phyloP scores from a whole-genome alignment of 1,140 invertebrate genomes.

The Ectropis grisescens region DNA sequence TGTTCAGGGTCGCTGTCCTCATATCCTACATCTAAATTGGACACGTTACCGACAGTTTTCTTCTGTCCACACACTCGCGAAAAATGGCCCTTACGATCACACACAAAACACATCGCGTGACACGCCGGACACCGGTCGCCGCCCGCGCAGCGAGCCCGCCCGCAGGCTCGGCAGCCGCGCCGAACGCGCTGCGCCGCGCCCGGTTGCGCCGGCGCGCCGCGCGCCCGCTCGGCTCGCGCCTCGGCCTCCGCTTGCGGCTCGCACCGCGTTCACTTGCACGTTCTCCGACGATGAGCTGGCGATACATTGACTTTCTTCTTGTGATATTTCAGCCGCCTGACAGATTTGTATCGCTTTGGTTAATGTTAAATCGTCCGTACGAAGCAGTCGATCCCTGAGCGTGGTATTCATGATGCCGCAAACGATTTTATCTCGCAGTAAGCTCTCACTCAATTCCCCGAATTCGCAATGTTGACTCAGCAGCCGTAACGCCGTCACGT shows the following conservation, averaged over 20 bases:
- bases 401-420: constrained; percentile 4
- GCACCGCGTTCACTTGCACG: too few species aligned
- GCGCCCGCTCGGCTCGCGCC: background rate
- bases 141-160: too few species aligned
- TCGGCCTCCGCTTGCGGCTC: background rate
- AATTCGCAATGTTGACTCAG: constrained; percentile 9
- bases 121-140: too few species aligned
- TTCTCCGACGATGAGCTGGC: background rate
- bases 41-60: background rate
- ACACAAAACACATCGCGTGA: background rate
- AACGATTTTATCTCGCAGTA: constrained; percentile 10
- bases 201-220: too few species aligned
- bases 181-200: too few species aligned
- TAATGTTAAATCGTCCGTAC: too few species aligned
- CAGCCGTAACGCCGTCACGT: constrained; percentile 5
- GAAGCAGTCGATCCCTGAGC: background rate
- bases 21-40: background rate
- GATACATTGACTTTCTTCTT: background rate
- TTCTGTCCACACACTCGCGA: background rate
- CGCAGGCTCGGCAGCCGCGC: too few species aligned
- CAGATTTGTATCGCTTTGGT: background rate
- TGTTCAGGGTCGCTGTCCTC: background rate
- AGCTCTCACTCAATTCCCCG: constrained; percentile 1
- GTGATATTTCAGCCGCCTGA: background rate
- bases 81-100: background rate